Conservation (phyloP, 2,888 invertebrate genomes). For the Gibbula magus region DNA sequence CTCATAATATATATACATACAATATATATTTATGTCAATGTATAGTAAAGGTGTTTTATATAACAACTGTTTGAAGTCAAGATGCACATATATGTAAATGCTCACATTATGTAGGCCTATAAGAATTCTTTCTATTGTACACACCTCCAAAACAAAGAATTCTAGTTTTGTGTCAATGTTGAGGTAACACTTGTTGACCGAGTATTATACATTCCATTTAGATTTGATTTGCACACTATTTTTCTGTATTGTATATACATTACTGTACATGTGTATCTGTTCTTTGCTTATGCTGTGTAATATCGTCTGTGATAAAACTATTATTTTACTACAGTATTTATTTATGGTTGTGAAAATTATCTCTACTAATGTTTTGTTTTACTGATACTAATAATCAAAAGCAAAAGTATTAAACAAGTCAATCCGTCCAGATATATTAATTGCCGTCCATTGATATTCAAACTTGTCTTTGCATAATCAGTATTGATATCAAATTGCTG, state of each 20-base stretch:
- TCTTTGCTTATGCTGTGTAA: background rate
- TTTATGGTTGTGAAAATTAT: constrained; percentile 7
- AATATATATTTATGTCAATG: too few species aligned
- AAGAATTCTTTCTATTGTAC: too few species aligned
- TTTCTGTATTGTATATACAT: background rate
- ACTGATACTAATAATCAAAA: background rate
- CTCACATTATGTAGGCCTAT: too few species aligned
- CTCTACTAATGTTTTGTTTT: constrained; percentile 1
- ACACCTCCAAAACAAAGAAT: too few species aligned
- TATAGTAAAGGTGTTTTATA: too few species aligned
- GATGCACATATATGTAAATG: too few species aligned
- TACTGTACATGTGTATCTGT: background rate
- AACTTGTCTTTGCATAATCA: too few species aligned
- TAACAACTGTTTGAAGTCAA: too few species aligned
- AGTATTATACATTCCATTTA: background rate
- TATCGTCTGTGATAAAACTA: constrained; percentile 12
- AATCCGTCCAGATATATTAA: background rate
- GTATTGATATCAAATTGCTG: too few species aligned
- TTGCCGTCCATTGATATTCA: background rate
- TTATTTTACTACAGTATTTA: constrained; percentile 7
- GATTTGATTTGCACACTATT: background rate
- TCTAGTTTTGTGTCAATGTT: too few species aligned
- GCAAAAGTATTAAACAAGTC: background rate
- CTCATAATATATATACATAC: too few species aligned
- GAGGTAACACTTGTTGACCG: too few species aligned